Percentiles rank a stretch among this genome's conserved stretches.
These are phyloP conservation scores for Ondatra zibethicus DNA, from an alignment of 2,113 vertebrate genomes.

Conservation along the genomic window DNA sequence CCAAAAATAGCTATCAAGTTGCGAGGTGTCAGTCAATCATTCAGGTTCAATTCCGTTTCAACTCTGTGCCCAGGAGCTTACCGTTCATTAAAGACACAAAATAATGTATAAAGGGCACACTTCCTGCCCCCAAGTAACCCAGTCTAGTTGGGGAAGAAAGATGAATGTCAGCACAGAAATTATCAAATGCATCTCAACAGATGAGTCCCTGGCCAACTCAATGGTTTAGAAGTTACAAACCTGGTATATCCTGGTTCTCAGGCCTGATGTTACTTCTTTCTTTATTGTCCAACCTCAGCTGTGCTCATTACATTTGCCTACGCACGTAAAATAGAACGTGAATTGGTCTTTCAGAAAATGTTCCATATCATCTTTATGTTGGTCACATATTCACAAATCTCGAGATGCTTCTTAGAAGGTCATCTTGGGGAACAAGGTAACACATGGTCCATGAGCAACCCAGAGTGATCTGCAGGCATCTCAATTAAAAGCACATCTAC, in stretches of 20 bases:
- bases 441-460: slow-evolving; percentile 42
- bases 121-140: slow-evolving; percentile 31
- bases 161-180: not conserved
- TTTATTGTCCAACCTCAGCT: not conserved
- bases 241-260: not conserved
- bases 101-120: not conserved
- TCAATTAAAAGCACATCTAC: slow-evolving; percentile 62
- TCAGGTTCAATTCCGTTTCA: slow-evolving; percentile 5
- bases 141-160: not conserved
- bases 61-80: not conserved
- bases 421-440: slow-evolving; percentile 62
- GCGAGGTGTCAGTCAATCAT: slow-evolving; percentile 48
- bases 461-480: slow-evolving; percentile 66
- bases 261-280: not conserved
- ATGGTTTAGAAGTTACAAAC: not conserved
- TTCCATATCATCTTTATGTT: slow-evolving; percentile 67
- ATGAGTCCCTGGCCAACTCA: not conserved
- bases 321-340: slow-evolving; percentile 38
- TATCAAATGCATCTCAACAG: not conserved
- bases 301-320: slow-evolving; percentile 43
- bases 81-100: not conserved
- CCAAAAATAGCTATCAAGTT: slow-evolving; percentile 58
- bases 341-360: slow-evolving; percentile 59
- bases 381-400: slow-evolving; percentile 70
- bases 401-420: slow-evolving; percentile 59